A percentile compares a stretch with the other conserved stretches of the same genome.
phyloP scores from a whole-genome alignment of 37 sponge, comb jelly and placozoan genomes.

The Cliona cf. orientalis region DNA sequence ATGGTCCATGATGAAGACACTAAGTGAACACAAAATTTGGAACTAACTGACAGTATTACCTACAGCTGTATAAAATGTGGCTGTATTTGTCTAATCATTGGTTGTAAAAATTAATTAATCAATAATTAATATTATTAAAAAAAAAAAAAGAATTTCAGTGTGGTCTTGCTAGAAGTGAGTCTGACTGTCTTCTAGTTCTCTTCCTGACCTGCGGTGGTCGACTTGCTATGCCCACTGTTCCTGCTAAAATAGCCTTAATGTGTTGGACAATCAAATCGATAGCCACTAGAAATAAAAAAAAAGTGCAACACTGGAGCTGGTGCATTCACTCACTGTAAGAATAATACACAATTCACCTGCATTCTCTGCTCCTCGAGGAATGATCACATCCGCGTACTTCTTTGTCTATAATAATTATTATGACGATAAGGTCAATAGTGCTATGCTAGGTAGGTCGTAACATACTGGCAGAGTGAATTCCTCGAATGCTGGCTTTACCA shows the following conservation, averaged over 20 bases:
- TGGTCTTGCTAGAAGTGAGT: slow-evolving; percentile 50
- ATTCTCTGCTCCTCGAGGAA: slow-evolving; percentile 95
- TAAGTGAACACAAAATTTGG: too few relatives aligned
- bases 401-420: slow-evolving; percentile 81
- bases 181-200: slow-evolving; percentile 42
- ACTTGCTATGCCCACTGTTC: slow-evolving; percentile 23
- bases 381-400: slow-evolving; percentile 97
- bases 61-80: too few relatives aligned
- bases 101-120: too few relatives aligned
- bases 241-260: slow-evolving; percentile 83
- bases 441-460: too few relatives aligned
- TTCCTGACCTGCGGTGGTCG: neutral
- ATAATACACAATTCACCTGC: slow-evolving; percentile 43
- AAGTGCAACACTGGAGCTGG: neutral
- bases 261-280: slow-evolving; percentile 94
- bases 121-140: too few relatives aligned
- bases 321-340: neutral
- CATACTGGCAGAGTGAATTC: slow-evolving; percentile 95
- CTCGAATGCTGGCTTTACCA: slow-evolving; percentile 97
- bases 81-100: too few relatives aligned
- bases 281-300: slow-evolving; percentile 63
- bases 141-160: too few relatives aligned
- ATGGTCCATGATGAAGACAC: too few relatives aligned
- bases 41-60: too few relatives aligned
- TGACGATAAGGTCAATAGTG: too few relatives aligned